These are phyloP conservation scores for Platycnemis pennipes DNA, from an alignment of 2,888 invertebrate genomes.

Conservation along the genomic window DNA sequence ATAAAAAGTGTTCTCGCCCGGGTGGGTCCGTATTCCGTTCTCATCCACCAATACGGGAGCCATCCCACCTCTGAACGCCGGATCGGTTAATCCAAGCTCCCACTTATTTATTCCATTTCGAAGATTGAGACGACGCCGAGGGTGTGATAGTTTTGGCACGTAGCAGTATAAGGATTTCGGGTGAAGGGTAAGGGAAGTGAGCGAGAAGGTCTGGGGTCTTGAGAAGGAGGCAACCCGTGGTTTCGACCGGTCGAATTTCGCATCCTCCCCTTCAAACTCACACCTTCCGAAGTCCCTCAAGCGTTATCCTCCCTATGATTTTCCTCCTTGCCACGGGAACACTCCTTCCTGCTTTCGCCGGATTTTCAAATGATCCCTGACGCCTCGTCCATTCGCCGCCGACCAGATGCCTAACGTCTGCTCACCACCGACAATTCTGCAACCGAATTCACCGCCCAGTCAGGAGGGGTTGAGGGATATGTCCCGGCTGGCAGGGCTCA, in stretches of 20 bases:
- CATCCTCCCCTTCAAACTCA: not conserved
- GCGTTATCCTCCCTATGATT: too few species aligned
- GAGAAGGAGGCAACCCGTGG: not conserved
- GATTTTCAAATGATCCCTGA: not conserved
- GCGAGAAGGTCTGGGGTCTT: not conserved
- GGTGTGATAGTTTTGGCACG: not conserved
- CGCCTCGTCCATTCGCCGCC: not conserved
- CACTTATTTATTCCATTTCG: slow-evolving; percentile 63
- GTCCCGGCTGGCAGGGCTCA: too few species aligned
- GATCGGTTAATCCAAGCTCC: slow-evolving; percentile 3
- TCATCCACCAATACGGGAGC: not conserved
- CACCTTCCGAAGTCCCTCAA: not conserved
- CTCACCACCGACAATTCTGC: slow-evolving; percentile 15
- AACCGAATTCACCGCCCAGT: slow-evolving; percentile 56
- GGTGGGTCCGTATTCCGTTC: not conserved
- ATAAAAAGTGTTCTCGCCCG: not conserved
- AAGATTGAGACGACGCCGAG: not conserved
- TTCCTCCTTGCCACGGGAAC: not conserved
- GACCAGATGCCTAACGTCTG: not conserved
- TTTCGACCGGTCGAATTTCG: slow-evolving; percentile 35
- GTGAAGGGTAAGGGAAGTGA: not conserved
- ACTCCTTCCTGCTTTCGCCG: not conserved
- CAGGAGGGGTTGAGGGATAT: not conserved
- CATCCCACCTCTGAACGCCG: not conserved
- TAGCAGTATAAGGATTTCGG: not conserved